Conservation (phyloP, 2,797 vertebrate genomes). For the Calcarius lapponicus region DNA sequence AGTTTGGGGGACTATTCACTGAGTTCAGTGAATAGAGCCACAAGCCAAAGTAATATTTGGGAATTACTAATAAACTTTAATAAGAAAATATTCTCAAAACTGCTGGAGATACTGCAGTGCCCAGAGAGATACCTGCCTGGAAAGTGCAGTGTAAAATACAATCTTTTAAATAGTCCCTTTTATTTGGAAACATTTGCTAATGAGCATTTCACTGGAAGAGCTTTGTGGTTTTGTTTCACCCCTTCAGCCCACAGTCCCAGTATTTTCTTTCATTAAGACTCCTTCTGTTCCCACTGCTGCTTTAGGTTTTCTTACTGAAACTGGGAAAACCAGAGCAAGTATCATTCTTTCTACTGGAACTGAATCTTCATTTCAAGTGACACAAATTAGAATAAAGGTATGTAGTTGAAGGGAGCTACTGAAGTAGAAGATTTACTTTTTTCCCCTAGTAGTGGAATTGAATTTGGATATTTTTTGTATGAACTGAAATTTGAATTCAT, state of each 20-base stretch:
- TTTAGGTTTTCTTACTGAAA: slow-evolving; percentile 95
- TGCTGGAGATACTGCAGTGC: not conserved
- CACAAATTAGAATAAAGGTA: slow-evolving; percentile 95
- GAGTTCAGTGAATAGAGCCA: not conserved
- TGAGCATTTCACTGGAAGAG: not conserved
- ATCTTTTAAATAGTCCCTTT: not conserved
- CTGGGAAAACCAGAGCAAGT: slow-evolving; percentile 90
- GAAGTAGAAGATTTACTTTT: not conserved
- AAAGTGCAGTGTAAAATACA: not conserved
- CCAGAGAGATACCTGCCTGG: not conserved
- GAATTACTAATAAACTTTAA: not conserved
- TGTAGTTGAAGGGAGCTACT: slow-evolving; percentile 2
- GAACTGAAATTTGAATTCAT: not conserved
- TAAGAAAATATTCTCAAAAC: not conserved
- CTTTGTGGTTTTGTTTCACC: fast-evolving
- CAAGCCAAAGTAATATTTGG: not conserved
- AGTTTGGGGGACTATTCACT: not conserved
- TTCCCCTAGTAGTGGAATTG: not conserved
- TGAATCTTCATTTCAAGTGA: slow-evolving; percentile 93
- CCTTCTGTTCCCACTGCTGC: not conserved
- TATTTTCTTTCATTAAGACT: not conserved
- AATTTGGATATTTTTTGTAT: not conserved
- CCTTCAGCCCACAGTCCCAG: not conserved
- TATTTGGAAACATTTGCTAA: not conserved
- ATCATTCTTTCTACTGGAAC: slow-evolving; percentile 92